Percentiles rank a stretch among this genome's conserved stretches.
Evolutionary conservation across 53 echinoderm and acorn worm species (phyloP).

Genomic region (Antedon mediterranea): DNA sequence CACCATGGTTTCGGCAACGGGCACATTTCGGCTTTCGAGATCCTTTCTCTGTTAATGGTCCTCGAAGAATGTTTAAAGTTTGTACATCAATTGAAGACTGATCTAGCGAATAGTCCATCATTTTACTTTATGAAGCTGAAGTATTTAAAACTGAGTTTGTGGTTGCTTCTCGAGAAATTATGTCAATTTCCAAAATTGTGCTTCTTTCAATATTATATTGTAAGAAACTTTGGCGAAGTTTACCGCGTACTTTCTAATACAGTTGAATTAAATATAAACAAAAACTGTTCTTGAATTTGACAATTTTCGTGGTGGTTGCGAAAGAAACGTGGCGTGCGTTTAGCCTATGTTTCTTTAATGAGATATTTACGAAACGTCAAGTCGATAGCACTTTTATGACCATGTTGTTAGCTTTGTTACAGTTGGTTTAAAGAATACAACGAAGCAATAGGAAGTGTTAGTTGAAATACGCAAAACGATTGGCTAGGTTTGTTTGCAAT

Average conservation of each 20-base stretch:
- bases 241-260: no score
- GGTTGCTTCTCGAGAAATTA: no score
- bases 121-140: neutral
- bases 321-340: no score
- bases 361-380: no score
- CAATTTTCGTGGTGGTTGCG: no score
- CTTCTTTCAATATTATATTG: no score
- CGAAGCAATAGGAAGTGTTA: neutral
- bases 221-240: no score
- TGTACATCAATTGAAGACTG: slow-evolving; percentile 66
- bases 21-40: slow-evolving; percentile 97
- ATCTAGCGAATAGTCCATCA: slow-evolving; percentile 20
- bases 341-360: no score
- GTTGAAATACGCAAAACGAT: neutral
- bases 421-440: neutral
- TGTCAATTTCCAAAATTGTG: no score
- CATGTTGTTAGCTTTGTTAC: neutral
- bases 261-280: no score
- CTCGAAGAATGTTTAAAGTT: slow-evolving; percentile 73
- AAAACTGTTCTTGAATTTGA: no score
- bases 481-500: neutral
- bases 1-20: slow-evolving; percentile 92
- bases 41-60: slow-evolving; percentile 92
- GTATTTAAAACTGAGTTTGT: no score
- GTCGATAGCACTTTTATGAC: neutral